Base-by-base conservation (phyloP, 2,113 vertebrate genomes). In the Collichthys lucidus region DNA sequence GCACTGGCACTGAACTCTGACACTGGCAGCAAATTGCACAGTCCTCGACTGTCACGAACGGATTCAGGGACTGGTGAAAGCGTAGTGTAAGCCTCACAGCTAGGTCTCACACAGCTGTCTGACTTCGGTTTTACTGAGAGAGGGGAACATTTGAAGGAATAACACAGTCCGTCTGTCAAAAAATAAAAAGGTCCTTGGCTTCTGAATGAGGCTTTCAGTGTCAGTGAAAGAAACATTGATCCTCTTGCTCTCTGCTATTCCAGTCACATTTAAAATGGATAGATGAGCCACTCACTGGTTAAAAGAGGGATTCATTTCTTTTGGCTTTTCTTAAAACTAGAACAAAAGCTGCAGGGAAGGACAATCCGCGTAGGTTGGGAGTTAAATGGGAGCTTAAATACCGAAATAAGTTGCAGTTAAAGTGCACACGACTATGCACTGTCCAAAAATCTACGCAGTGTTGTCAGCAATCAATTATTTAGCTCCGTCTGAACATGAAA, bases 181-280 rank as follows among this genome's bases (percentile, higher is more conserved):
- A n/a, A 49, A 62, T 26, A 26, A 26, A 26, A 26, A 26, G 26
- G 66, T 84, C 64, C 61, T 83, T 35, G 57, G 40, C 47, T 49
- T 70, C 10, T 81, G 57, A 83, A 57, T 49, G 24, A 85, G 49
- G 66, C 77, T 83, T 83, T 85, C 49, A 78, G 68, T 55, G 73
- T 67, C 67, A 55, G n/a, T 80, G 65, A 75, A 59, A 83, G 77
- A 88, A 77, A 73, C 52, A 72, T 57, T 44, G 65, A 84, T 56
- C 3, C 35, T 64, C 55, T 62, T 61, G 8, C 53, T 80, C 75
- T 49, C 53, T 69, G 81, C 78, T 22, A 49, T 80, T 79, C 14
- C 62, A 77, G 35, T 79, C 80, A 68, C 44, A 67, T 80, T 74
- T 65, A 77, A 86, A 84, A 49, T 42, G 46, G 40, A 60, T 4